These are phyloP conservation scores for Philopedon plagiatum DNA, from an alignment of 2,888 invertebrate genomes.

Conservation along the genomic window DNA sequence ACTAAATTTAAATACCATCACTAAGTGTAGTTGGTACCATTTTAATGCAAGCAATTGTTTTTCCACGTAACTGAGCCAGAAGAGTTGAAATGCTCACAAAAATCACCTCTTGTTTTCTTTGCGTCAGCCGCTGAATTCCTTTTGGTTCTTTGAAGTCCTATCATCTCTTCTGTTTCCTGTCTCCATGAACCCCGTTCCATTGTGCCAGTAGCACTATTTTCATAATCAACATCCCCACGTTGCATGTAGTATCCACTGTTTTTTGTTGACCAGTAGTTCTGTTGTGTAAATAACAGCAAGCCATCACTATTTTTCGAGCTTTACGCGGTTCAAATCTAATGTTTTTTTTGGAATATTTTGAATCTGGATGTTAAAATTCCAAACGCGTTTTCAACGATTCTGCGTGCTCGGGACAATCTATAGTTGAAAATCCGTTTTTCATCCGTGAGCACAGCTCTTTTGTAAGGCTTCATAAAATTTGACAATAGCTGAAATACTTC, in stretches of 20 bases:
- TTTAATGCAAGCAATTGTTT: background rate
- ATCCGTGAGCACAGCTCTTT: background rate
- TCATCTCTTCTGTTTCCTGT: conserved; percentile 21
- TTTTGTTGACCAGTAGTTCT: conserved; percentile 40
- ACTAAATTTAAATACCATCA: no score
- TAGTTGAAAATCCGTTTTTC: conserved; percentile 41
- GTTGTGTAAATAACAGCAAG: conserved; percentile 46
- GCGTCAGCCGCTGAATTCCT: background rate
- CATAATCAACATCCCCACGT: conserved; percentile 32
- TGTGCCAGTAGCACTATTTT: conserved; percentile 30
- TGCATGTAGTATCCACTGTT: conserved; percentile 33
- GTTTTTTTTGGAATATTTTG: conserved; percentile 34
- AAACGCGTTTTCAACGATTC: conserved; percentile 50
- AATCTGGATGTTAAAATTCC: background rate
- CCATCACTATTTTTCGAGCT: conserved; percentile 28
- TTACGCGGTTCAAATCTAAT: background rate
- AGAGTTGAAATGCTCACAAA: background rate
- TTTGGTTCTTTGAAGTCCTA: background rate
- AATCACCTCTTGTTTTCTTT: background rate
- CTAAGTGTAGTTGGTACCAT: background rate
- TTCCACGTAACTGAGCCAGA: background rate
- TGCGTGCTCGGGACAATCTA: conserved; percentile 46
- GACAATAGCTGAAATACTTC: conserved; percentile 30
- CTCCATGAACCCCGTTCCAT: conserved; percentile 44
- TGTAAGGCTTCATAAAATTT: conserved; percentile 40